Evolutionary conservation across 2,113 vertebrate species (phyloP).

Genomic region (Balaeniceps rex): DNA sequence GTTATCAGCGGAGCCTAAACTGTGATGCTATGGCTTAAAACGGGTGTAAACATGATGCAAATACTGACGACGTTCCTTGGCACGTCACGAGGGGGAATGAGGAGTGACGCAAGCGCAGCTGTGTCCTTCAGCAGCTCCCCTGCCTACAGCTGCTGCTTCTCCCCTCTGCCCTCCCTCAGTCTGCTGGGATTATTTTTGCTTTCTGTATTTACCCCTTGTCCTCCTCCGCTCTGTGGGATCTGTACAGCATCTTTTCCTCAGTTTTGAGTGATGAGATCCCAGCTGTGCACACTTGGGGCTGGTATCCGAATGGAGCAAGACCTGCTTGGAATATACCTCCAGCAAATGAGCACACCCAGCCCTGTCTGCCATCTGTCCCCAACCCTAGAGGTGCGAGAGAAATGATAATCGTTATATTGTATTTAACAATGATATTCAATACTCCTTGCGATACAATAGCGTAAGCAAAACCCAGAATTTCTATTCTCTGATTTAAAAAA

Average conservation of each 20-base stretch:
- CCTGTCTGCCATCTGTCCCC: neutral
- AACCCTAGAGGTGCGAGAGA: neutral
- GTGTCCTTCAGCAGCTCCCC: neutral
- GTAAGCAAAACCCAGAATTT: no score
- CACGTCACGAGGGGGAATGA: rapidly evolving
- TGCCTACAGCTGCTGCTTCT: neutral
- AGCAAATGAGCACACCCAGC: neutral
- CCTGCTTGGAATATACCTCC: neutral
- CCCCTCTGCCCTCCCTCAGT: neutral
- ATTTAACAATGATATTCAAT: neutral
- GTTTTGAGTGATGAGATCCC: neutral
- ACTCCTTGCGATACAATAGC: neutral
- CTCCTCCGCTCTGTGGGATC: neutral
- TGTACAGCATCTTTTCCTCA: rapidly evolving
- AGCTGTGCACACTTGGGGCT: rapidly evolving
- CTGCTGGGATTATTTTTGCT: neutral
- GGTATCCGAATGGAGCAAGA: neutral
- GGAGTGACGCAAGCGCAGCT: rapidly evolving
- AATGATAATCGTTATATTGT: neutral
- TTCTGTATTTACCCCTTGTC: neutral
- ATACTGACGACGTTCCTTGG: rapidly evolving
- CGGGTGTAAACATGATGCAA: neutral
- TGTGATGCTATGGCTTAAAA: neutral
- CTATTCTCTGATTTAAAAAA: neutral
- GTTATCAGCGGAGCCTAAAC: neutral